Base-by-base conservation (phyloP, 2,888 invertebrate genomes). In the Agrotis puta region DNA sequence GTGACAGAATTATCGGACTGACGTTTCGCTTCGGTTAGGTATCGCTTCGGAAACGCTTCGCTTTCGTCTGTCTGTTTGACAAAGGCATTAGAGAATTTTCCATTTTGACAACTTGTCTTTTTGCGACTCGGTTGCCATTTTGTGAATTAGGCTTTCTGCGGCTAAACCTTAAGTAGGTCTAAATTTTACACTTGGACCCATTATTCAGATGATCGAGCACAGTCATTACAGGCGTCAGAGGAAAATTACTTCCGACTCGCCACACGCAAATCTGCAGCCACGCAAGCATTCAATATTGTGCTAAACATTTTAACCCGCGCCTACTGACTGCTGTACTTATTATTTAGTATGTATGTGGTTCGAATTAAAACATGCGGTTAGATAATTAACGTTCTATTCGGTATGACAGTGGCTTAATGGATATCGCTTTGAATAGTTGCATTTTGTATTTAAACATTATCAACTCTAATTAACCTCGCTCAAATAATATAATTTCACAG, bases 231-330 rank as follows among this genome's bases (percentile, higher is more conserved):
- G 87, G 86, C 86, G 87, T 88, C 85, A 85, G 84, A 88, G 83
- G 89, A 88, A 91, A 91, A 92, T 92, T 91, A 88, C 90, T 91
- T 92, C 91, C 89, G 90, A 90, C 85, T 89, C 85, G 87, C 87
- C 87, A 87, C 90, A 91, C 90, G 90, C 89, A 89, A 90, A 88
- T 87, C 74, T 84, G 82, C n/a, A 51, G 64, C 80, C 81, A 82
- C 76, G 86, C 87, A 85, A 86, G 81, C 82, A 71, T 87, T 74
- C 74, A 78, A 77, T 78, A 69, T 68, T 78, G 75, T 63, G 63
- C 61, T 77, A 65, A 77, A 68, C 73, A 64, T 64, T 70, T 65
- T 56, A 61, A 74, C 22, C 22, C 7, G 4, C n/a, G 11, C 39
- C 24, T 22, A 20, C 18, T 33, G 16, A 33, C 56, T 56, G 45